Evolutionary conservation across 2,888 invertebrate genomes (phyloP).

Genomic region (Tachina grossa): DNA sequence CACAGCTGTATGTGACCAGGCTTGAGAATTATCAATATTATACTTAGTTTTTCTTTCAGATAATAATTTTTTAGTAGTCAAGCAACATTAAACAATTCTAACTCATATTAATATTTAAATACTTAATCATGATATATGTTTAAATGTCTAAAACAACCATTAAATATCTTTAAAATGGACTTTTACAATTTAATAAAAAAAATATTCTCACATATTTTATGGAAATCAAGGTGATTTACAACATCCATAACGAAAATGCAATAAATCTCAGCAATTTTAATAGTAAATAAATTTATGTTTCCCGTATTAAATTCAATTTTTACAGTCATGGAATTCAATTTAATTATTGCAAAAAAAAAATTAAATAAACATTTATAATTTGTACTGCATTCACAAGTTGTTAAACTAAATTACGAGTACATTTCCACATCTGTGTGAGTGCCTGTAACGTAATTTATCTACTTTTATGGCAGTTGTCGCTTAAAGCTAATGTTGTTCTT

Average conservation of each 20-base stretch:
- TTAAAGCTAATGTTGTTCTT: conserved; percentile 39
- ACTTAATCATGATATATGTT: background rate
- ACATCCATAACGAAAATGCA: conserved; percentile 21
- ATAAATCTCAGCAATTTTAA: conserved; percentile 33
- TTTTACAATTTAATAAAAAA: background rate
- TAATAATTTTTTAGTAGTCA: background rate
- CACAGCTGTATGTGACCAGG: too few relatives aligned
- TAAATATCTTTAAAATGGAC: background rate
- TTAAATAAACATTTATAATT: conserved; percentile 10
- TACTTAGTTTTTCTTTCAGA: background rate
- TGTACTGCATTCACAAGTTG: conserved; percentile 42
- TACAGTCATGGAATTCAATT: conserved; percentile 23
- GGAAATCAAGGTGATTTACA: conserved; percentile 18
- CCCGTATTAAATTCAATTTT: conserved; percentile 49
- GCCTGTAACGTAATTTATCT: conserved; percentile 28
- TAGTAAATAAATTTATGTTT: conserved; percentile 36
- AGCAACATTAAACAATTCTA: background rate
- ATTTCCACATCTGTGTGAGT: conserved; percentile 39
- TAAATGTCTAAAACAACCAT: background rate
- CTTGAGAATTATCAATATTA: too few relatives aligned
- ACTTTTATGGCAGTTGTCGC: conserved; percentile 48
- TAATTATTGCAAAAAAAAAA: conserved; percentile 5
- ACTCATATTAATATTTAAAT: conserved; percentile 1
- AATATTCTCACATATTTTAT: conserved; percentile 32
- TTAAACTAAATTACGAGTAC: conserved; percentile 28